Conservation (phyloP, 2,797 vertebrate genomes). For the Lithobates sylvaticus region DNA sequence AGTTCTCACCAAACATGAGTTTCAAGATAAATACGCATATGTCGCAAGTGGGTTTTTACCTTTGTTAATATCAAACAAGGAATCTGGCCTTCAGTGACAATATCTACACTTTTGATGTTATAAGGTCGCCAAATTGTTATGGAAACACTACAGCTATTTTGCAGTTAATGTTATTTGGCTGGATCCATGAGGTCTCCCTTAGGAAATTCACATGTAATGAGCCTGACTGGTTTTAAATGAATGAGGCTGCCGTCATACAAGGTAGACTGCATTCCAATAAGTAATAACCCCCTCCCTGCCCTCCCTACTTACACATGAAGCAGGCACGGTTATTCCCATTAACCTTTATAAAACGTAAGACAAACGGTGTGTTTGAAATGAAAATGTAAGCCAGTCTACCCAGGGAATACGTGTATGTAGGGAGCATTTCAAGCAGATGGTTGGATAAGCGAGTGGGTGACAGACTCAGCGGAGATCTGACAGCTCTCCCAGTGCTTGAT, state of each 20-base stretch:
- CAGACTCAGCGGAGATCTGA: slow-evolving; percentile 51
- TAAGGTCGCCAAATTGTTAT: not conserved
- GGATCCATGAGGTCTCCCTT: slow-evolving; percentile 7
- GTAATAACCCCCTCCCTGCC: slow-evolving; percentile 19
- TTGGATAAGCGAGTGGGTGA: slow-evolving; percentile 61
- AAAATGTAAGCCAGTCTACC: slow-evolving; percentile 51
- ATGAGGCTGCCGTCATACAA: slow-evolving; percentile 32
- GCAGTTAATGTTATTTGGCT: not conserved
- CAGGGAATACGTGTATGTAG: slow-evolving; percentile 20
- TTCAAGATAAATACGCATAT: too few species aligned
- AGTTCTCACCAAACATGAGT: too few species aligned
- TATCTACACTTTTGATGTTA: not conserved
- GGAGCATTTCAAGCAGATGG: slow-evolving; percentile 54
- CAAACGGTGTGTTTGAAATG: slow-evolving; percentile 60
- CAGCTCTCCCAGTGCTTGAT: slow-evolving; percentile 56
- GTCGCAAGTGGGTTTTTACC: too few species aligned
- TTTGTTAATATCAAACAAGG: not conserved
- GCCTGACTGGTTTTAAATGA: slow-evolving; percentile 39
- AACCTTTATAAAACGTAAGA: slow-evolving; percentile 60
- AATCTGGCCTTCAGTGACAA: not conserved
- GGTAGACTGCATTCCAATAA: slow-evolving; percentile 29
- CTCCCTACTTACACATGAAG: slow-evolving; percentile 41
- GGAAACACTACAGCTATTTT: not conserved
- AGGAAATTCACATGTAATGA: slow-evolving; percentile 41
- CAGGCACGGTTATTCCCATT: slow-evolving; percentile 52